Evolutionary conservation across 2,797 vertebrate species (phyloP), one percentile per base, ranked within the genome.

Genomic region (Alosa sapidissima): DNA sequence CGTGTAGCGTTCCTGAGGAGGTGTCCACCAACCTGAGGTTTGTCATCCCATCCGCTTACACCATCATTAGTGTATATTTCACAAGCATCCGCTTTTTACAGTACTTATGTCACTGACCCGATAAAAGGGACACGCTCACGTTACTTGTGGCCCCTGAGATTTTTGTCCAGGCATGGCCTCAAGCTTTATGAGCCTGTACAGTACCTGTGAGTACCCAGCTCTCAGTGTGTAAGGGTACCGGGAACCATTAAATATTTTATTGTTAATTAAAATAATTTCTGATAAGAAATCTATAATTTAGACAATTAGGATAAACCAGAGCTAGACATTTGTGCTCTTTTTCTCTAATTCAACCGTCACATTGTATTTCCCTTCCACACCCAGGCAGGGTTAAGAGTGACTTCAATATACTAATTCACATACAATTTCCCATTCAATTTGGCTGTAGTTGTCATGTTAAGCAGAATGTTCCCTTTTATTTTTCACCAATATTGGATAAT

Each of bases 1-100:
- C 98, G 0, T 97, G 96, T 87, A 99, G 97, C 82, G 96, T 94
- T 0, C 92, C 95, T 0, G 97, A 97, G 58, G 96, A 97, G 0
- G 88, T 97, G 8, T 95, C 98, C 33, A 96, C 97, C 81, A 97
- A 96, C 88, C 94, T 99, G 11, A 99, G 98, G 98, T 99, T 87
- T 81, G 92, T 82, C 75, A 82, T 62, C 24, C 84, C 65, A 21
- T 82, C 2, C n/a, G 14, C 33, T 19, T 1, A 16, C 68, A 41
- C 68, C 36, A 19, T 72, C 68, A 14, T 41, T 9, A 41, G 41
- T 41, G 28, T 14, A 72, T 41, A 41, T 36, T 14, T 72, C 65
- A 68, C 60, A 65, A 28, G n/a, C 10, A 65, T 58, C 7, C 13
- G 19, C 13, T 1, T 1, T 58, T 58, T 21, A 58, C 3, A 16